Percentiles rank a stretch among this genome's conserved stretches.
These are phyloP conservation scores for Trigoniulus corallinus DNA, from an alignment of 1,140 invertebrate species.

Conservation along the genomic window DNA sequence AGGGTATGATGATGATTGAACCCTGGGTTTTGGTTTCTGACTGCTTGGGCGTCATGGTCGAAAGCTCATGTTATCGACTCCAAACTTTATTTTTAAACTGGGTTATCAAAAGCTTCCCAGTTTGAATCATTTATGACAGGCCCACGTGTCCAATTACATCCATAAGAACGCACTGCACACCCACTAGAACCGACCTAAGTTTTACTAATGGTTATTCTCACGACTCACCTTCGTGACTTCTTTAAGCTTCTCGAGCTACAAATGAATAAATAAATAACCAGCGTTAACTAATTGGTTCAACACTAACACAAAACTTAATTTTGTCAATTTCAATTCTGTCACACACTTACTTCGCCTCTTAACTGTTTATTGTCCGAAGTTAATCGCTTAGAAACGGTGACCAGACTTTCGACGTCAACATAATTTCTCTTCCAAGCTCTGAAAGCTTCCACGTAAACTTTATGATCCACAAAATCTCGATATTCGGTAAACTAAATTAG, in stretches of 20 bases:
- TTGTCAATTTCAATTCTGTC: conserved; percentile 35
- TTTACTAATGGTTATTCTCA: no score
- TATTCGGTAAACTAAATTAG: conserved; percentile 19
- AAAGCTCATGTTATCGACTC: no score
- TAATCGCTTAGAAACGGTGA: neutral
- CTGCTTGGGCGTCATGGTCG: no score
- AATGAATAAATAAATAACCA: conserved; percentile 28
- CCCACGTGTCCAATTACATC: no score
- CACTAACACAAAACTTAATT: conserved; percentile 37
- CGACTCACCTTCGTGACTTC: conserved; percentile 17
- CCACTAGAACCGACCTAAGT: no score
- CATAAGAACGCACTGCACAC: no score
- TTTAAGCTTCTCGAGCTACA: conserved; percentile 13
- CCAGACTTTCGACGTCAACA: conserved; percentile 47
- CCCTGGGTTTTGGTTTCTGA: no score
- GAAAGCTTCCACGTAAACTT: conserved; percentile 36
- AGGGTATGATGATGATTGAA: no score
- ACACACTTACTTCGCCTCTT: conserved; percentile 12
- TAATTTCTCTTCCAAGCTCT: conserved; percentile 48
- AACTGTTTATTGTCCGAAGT: neutral
- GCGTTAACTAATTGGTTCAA: conserved; percentile 40
- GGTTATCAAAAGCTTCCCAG: no score
- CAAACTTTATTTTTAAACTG: no score
- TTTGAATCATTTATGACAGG: no score
- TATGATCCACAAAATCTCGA: conserved; percentile 29